Base-by-base conservation (phyloP, 2,797 vertebrate species). In the Argyrosomus regius region DNA sequence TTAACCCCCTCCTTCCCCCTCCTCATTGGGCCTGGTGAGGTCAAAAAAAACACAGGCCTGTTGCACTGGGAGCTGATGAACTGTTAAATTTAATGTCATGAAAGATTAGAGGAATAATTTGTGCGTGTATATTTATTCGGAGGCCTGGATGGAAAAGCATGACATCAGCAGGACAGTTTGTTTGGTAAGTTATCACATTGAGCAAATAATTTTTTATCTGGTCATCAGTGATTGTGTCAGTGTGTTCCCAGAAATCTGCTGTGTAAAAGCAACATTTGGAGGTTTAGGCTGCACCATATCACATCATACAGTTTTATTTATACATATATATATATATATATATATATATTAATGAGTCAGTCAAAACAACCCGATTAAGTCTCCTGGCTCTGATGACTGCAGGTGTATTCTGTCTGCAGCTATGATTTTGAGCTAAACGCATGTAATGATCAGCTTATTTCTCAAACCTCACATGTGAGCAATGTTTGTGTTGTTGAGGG, bases 181-280 rank as follows among this genome's bases (percentile, higher is more conserved):
- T 81, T 86, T 87, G 50, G 56, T 60, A 26, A 68, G 26, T 72
- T 72, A 75, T 82, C 80, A 75, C 68, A 65, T 14, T 73, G 62
- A 70, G 53, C 75, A 85, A 81, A 86, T 78, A 87, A 39, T 72
- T 39, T 72, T 45, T 69, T 57, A 85, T 83, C 52, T 75, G 56
- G 41, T 77, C 65, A 82, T 82, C 73, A 43, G 17, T 77, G 79
- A 77, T 73, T 84, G 78, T 81, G 79, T 83, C 84, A 83, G 43
- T 22, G 18, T 80, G 74, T 88, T 83, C 86, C 81, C 73, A 81
- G 69, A 84, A 76, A 78, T 35, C 43, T 60, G 24, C 9, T 58
- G 48, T 72, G 16, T 53, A 69, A 74, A 87, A 87, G 72, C 84
- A 78, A 70, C 63, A 85, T 83, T 87, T 91, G 70, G 81, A 87